These are phyloP conservation scores for Sebastiscus tertius DNA, from an alignment of 2,797 vertebrate species.

Conservation along the genomic window DNA sequence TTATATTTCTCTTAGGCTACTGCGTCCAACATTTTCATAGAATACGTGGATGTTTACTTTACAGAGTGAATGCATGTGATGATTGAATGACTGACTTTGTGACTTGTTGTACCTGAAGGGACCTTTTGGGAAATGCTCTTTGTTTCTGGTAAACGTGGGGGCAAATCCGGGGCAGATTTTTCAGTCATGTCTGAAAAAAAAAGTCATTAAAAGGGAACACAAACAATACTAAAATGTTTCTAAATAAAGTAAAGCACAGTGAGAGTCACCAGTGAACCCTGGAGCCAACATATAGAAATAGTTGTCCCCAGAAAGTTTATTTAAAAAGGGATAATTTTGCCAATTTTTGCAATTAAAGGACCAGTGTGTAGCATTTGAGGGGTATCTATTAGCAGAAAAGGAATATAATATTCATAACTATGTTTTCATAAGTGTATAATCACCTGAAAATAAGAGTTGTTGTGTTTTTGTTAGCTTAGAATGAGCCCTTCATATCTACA, in stretches of 20 bases:
- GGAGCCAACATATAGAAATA: too few relatives aligned
- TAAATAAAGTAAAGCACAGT: not conserved
- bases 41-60: slow-evolving; percentile 75
- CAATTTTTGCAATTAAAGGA: not conserved
- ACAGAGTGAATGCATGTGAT: slow-evolving; percentile 41
- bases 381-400: too few relatives aligned
- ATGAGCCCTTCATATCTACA: too few relatives aligned
- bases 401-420: too few relatives aligned
- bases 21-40: slow-evolving; percentile 23
- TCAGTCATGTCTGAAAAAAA: not conserved
- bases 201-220: not conserved
- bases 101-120: not conserved
- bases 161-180: not conserved
- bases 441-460: too few relatives aligned
- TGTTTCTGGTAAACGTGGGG: slow-evolving; percentile 24
- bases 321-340: not conserved
- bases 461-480: too few relatives aligned
- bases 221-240: not conserved
- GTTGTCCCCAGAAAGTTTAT: not conserved
- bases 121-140: slow-evolving; percentile 23
- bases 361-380: too few relatives aligned
- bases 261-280: too few relatives aligned
- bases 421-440: too few relatives aligned
- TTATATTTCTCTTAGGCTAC: slow-evolving; percentile 46
- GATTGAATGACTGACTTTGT: slow-evolving; percentile 11